Conservation (phyloP, 1,140 invertebrate species). For the Ceratosolen solmsi region DNA sequence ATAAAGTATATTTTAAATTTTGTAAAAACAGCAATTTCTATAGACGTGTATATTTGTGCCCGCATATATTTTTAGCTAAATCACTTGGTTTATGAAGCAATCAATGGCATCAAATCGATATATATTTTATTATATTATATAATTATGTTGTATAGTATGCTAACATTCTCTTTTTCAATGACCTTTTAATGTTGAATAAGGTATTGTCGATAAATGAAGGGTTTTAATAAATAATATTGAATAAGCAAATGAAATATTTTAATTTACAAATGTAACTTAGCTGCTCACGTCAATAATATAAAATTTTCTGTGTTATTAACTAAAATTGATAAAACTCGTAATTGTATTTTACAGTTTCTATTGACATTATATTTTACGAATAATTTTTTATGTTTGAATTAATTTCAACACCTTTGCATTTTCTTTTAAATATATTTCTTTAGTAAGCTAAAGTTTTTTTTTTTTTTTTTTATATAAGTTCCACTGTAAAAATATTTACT, state of each 20-base stretch:
- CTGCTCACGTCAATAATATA: no score
- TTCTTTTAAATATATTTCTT: no score
- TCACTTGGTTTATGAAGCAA: not conserved
- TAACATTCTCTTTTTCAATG: conserved; percentile 6
- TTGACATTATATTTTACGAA: no score
- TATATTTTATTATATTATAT: no score
- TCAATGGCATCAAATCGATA: not conserved
- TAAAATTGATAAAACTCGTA: no score
- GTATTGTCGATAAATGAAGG: not conserved
- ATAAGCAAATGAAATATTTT: conserved; percentile 25
- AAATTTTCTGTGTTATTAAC: no score
- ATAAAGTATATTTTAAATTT: not conserved
- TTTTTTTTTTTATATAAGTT: no score
- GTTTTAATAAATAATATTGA: not conserved
- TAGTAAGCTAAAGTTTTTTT: no score
- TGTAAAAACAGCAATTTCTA: not conserved
- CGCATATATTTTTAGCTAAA: not conserved
- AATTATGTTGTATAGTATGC: not conserved
- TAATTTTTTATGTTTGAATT: no score
- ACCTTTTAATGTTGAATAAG: not conserved
- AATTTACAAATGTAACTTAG: not conserved
- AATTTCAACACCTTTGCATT: no score
- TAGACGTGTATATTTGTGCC: not conserved
- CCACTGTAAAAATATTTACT: no score
- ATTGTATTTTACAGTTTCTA: no score